Percentiles rank a stretch among this genome's conserved stretches.
These are phyloP conservation scores for Cassiopea xamachana DNA, from an alignment of 30 jellyfish, hydroid and myxozoan genomes.

Conservation along the genomic window DNA sequence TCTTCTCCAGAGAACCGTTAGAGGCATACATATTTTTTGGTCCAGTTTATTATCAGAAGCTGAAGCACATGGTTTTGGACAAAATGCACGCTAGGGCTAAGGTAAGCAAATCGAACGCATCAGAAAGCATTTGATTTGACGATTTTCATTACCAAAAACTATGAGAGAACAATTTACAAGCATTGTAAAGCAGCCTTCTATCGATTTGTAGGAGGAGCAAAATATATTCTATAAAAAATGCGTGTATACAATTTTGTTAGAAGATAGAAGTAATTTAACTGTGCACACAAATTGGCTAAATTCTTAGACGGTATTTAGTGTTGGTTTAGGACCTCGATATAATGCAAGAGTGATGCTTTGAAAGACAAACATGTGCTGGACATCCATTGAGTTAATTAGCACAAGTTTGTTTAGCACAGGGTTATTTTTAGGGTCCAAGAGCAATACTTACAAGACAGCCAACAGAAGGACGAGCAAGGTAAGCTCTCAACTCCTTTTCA, in stretches of 20 bases:
- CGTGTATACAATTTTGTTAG: too few species aligned
- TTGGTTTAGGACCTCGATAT: too few species aligned
- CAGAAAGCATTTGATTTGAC: too few species aligned
- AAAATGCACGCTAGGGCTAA: slow-evolving; percentile 99
- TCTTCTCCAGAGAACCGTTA: slow-evolving; percentile 83
- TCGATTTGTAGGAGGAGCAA: too few species aligned
- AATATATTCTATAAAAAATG: too few species aligned
- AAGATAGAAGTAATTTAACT: too few species aligned
- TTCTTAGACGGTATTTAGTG: too few species aligned
- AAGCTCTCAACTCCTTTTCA: neutral
- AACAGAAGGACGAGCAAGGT: slow-evolving; percentile 99
- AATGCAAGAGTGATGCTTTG: too few species aligned
- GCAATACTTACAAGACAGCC: slow-evolving; percentile 99
- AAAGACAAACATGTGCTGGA: too few species aligned
- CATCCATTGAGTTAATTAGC: neutral
- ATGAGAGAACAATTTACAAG: neutral
- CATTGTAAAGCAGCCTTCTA: too few species aligned
- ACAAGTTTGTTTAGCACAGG: too few species aligned
- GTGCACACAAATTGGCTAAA: too few species aligned
- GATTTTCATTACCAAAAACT: neutral
- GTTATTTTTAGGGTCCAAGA: slow-evolving; percentile 90
- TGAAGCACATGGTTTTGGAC: slow-evolving; percentile 99
- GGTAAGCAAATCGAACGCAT: slow-evolving; percentile 30
- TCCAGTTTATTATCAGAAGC: slow-evolving; percentile 98
- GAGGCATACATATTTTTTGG: slow-evolving; percentile 97